Evolutionary conservation across 2,888 invertebrate species (phyloP).

Genomic region (Gymnosoma rotundatum): DNA sequence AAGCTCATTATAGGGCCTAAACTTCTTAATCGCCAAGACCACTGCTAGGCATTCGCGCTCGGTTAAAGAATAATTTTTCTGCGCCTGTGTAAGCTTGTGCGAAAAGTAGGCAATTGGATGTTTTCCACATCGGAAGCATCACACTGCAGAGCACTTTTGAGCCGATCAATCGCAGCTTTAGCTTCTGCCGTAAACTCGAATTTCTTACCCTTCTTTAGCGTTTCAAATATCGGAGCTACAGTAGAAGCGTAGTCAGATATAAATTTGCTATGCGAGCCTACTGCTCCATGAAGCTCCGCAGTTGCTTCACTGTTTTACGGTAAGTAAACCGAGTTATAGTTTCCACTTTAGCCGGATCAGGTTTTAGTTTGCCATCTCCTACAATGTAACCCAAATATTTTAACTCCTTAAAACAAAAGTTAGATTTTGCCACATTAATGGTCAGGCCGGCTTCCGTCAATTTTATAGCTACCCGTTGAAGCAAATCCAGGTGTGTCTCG

Average conservation of each 20-base stretch:
- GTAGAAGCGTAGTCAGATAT: background rate
- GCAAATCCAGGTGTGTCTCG: background rate
- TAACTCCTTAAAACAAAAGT: conserved; percentile 27
- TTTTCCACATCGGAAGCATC: too few species aligned
- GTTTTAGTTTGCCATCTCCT: too few species aligned
- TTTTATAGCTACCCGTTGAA: background rate
- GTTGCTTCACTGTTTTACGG: background rate
- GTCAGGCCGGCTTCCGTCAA: background rate
- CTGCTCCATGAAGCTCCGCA: background rate
- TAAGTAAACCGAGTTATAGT: background rate
- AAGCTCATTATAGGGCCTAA: too few species aligned
- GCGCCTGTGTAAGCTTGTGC: too few species aligned
- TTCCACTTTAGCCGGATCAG: background rate
- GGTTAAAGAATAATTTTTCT: too few species aligned
- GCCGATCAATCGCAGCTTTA: background rate
- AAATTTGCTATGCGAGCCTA: too few species aligned
- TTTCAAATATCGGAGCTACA: background rate
- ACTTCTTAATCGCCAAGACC: too few species aligned
- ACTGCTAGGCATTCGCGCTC: too few species aligned
- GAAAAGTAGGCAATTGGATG: too few species aligned
- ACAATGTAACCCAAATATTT: conserved; percentile 17
- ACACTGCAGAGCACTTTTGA: too few species aligned
- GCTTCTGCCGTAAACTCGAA: background rate
- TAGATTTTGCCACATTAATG: conserved; percentile 11
- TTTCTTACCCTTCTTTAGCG: background rate